Evolutionary conservation across 2,888 invertebrate genomes (phyloP).

Genomic region (Atethmia centrago): DNA sequence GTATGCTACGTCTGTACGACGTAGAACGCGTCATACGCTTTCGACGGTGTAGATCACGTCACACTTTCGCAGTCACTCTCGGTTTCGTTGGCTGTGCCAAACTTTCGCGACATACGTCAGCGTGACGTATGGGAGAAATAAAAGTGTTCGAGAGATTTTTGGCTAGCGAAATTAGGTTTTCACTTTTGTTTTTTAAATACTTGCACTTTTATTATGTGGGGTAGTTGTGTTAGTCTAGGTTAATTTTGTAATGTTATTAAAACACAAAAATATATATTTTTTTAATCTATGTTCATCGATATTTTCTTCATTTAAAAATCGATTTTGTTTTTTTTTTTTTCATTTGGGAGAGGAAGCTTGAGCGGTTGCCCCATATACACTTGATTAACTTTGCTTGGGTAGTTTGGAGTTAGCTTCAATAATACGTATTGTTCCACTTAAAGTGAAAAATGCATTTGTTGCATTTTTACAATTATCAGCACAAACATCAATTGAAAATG

Average conservation of each 20-base stretch:
- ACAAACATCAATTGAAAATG: too few species aligned
- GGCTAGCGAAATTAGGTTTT: conserved; percentile 40
- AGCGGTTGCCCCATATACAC: too few species aligned
- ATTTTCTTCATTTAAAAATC: too few species aligned
- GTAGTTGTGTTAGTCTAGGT: neutral
- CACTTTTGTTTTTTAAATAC: conserved; percentile 44
- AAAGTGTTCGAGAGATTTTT: conserved; percentile 41
- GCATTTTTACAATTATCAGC: too few species aligned
- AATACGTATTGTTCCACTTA: too few species aligned
- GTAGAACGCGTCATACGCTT: conserved; percentile 29
- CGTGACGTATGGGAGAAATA: conserved; percentile 35
- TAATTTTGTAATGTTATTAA: neutral
- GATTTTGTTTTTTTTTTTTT: too few species aligned
- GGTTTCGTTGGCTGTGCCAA: conserved; percentile 62
- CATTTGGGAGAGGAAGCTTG: too few species aligned
- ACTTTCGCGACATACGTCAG: conserved; percentile 63
- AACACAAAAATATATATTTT: too few species aligned
- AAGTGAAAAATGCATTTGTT: too few species aligned
- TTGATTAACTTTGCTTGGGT: too few species aligned
- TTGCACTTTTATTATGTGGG: conserved; percentile 29
- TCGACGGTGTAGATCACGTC: conserved; percentile 31
- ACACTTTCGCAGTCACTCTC: conserved; percentile 64
- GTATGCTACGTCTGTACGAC: conserved; percentile 25
- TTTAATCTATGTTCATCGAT: too few species aligned
- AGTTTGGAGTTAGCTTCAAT: too few species aligned